Evolutionary conservation across 2,888 invertebrate genomes (phyloP).

Genomic region (Anodontia alba): DNA sequence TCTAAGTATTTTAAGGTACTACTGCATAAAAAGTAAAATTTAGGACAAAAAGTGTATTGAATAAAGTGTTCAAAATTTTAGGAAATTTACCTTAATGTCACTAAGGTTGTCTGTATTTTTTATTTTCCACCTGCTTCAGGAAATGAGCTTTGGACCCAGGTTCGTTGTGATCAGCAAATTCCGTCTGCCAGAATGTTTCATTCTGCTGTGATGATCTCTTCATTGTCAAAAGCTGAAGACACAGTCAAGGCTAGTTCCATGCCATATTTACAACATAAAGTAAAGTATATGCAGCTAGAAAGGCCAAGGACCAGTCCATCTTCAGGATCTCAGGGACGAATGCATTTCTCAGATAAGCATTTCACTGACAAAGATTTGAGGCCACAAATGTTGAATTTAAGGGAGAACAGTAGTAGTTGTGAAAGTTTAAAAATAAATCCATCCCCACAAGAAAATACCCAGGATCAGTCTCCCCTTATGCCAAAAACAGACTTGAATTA

Average conservation of each 20-base stretch:
- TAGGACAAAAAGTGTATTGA: too few species aligned
- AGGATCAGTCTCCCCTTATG: conserved; percentile 63
- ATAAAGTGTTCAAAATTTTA: too few species aligned
- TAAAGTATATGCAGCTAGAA: conserved; percentile 39
- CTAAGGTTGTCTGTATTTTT: too few species aligned
- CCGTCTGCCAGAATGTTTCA: conserved; percentile 61
- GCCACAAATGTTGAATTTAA: conserved; percentile 39
- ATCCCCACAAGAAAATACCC: conserved; percentile 51
- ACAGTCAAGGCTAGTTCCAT: conserved; percentile 63
- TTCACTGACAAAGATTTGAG: conserved; percentile 4
- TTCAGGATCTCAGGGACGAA: conserved; percentile 25
- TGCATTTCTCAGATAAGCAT: conserved; percentile 12
- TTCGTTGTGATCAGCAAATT: conserved; percentile 42
- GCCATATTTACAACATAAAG: conserved; percentile 66
- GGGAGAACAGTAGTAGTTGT: conserved; percentile 19
- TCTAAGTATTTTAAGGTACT: too few species aligned
- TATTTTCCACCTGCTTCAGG: too few species aligned
- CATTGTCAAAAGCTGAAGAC: conserved; percentile 36
- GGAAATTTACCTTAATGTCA: too few species aligned
- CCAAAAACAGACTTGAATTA: conserved; percentile 53
- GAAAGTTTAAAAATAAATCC: conserved; percentile 53
- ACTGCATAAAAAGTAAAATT: too few species aligned
- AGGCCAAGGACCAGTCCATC: conserved; percentile 61
- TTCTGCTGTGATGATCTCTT: conserved; percentile 49
- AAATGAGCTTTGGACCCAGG: conserved; percentile 62